Conservation (phyloP, 2,797 vertebrate species). For the Prionace glauca region DNA sequence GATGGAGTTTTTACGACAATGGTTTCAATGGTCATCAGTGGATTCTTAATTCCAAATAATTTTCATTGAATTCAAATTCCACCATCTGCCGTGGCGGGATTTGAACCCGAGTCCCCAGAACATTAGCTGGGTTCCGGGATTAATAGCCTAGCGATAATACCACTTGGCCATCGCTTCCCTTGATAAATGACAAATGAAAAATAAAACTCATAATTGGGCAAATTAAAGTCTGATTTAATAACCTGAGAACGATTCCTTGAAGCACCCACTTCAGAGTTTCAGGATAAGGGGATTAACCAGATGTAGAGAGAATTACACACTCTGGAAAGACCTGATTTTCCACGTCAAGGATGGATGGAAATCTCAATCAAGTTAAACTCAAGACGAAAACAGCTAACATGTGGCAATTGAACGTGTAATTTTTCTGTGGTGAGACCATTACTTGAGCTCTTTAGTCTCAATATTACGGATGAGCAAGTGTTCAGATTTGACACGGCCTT, state of each 20-base stretch:
- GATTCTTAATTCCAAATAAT: too few relatives aligned
- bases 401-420: conserved; percentile 15
- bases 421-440: conserved; percentile 23
- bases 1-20: too few relatives aligned
- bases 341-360: conserved; percentile 4
- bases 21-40: too few relatives aligned
- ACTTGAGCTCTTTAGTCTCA: conserved; percentile 31
- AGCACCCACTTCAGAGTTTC: background rate
- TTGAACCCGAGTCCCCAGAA: too few relatives aligned
- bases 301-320: background rate
- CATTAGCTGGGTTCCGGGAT: too few relatives aligned
- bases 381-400: background rate
- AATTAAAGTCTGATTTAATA: background rate
- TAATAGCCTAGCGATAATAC: too few relatives aligned
- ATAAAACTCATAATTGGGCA: background rate
- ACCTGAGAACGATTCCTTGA: background rate
- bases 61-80: too few relatives aligned
- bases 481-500: conserved; percentile 16
- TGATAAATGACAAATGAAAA: too few relatives aligned
- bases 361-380: conserved; percentile 2
- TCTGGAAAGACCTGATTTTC: background rate
- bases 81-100: too few relatives aligned
- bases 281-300: background rate
- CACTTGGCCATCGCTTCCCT: too few relatives aligned
- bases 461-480: conserved; percentile 29